Evolutionary conservation across 2,888 invertebrate genomes (phyloP), one percentile per base, ranked within the genome.

Genomic region (Coenonympha arcania): DNA sequence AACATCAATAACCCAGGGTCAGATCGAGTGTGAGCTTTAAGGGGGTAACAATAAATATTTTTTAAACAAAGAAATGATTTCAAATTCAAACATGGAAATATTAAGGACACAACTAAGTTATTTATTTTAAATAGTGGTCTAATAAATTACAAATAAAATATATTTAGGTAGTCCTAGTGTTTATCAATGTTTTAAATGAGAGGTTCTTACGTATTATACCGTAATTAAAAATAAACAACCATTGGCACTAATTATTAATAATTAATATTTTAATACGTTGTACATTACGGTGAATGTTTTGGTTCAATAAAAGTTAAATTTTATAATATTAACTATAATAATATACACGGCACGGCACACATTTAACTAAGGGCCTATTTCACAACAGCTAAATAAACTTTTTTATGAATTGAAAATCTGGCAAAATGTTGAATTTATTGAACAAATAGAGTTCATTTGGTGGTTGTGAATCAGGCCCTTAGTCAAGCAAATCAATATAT

Each of bases 311-410:
- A 45, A 28, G 8, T 19, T 48, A 53, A 49, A 56, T 79, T 79
- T 78, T n/a, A n/a, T n/a, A n/a, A 75, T 77, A 76, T 77, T 68
- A 39, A 13, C 37, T 39, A 40, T 46, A 71, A n/a, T n/a, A 65
- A 86, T 84, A 70, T 84, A 86, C 85, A 86, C 80, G 82, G 81
- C 81, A 84, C 83, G 71, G 81, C 81, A 84, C 83, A 71, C 72
- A 67, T 39, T 24, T 24, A 50, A 48, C 40, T 44, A 36, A 44
- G 41, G n/a, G n/a, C n/a, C n/a, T n/a, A n/a, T n/a, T n/a, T n/a
- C n/a, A n/a, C n/a, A n/a, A n/a, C n/a, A n/a, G n/a, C n/a, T n/a
- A n/a, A n/a, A n/a, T n/a, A n/a, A n/a, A n/a, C n/a, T n/a, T n/a
- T n/a, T n/a, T n/a, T n/a, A n/a, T n/a, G n/a, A n/a, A n/a, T n/a